Base-by-base conservation (phyloP, 1,140 invertebrate species). In the Phenacoccus solenopsis region DNA sequence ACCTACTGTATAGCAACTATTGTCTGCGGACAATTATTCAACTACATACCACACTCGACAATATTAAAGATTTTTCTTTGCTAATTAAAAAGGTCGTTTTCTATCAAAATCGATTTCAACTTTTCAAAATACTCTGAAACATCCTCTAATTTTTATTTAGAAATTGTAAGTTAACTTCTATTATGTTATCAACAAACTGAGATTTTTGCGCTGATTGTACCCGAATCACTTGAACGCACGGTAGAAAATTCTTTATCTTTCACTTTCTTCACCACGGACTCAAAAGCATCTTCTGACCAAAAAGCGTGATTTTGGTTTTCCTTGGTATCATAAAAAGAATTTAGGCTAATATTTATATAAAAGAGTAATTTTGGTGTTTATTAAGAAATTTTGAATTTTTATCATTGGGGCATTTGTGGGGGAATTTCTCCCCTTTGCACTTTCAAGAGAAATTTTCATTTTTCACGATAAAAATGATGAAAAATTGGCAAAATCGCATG, bases 1-100 rank as follows among this genome's bases (percentile, higher is more conserved):
- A 7, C 74, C 73, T 71, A 74, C 74, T n/a, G 20, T n/a, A n/a
- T 64, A 27, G 73, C 73, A 30, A 74, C 13, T 30, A 75, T 72
- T n/a, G 61, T 13, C 16, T 69, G 69, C 4, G 73, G 64, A 72
- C 72, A 73, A 70, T 75, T 77, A 69, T 77, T 77, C 9, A 77
- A 38, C 32, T 38, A n/a, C 9, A 38, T n/a, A 38, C 32, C 32
- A 9, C 9, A 10, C n/a, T 38, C n/a, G 32, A 10, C 32, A 9
- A 38, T 38, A 38, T n/a, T 38, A 38, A 38, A 38, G n/a, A 38
- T 38, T 10, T 9, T 10, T 9, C 32, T n/a, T 10, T 9, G 9
- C 32, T 10, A 10, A n/a, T n/a, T n/a, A n/a, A n/a, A n/a, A 9
- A 38, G n/a, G n/a, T 38, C n/a, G n/a, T 38, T 38, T n/a, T 38